phyloP scores from a whole-genome alignment of 2,113 vertebrate genomes.

The Boulengeromyrus knoepffleri region DNA sequence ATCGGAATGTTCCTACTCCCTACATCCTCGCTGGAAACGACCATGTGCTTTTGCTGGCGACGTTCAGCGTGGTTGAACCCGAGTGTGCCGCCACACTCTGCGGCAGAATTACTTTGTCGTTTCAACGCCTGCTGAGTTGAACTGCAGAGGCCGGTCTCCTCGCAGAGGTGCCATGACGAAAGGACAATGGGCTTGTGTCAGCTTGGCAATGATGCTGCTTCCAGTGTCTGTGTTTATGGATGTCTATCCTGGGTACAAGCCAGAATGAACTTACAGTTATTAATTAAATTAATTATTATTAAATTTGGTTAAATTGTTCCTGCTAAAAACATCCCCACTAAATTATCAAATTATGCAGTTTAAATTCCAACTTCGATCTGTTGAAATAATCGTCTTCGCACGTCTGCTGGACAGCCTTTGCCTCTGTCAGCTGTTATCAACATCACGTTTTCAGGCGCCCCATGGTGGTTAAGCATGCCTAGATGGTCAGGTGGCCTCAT shows the following conservation, averaged over 20 bases:
- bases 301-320: background rate
- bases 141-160: background rate
- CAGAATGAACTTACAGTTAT: background rate
- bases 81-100: background rate
- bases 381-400: constrained; percentile 36
- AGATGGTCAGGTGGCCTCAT: constrained; percentile 54
- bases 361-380: background rate
- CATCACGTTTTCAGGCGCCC: constrained; percentile 49
- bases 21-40: constrained; percentile 33
- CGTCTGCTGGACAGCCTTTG: constrained; percentile 41
- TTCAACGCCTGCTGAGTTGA: background rate
- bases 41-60: constrained; percentile 30
- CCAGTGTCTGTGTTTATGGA: background rate
- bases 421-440: constrained; percentile 47
- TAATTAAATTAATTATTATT: background rate
- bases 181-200: background rate
- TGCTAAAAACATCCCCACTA: background rate
- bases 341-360: background rate
- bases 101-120: background rate
- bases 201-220: background rate
- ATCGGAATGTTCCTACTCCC: constrained; percentile 40
- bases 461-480: constrained; percentile 40
- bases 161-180: constrained; percentile 2
- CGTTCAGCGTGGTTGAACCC: background rate
- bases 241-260: background rate